Evolutionary conservation across 2,888 invertebrate species (phyloP).

Genomic region (Tuberolachnus salignus): DNA sequence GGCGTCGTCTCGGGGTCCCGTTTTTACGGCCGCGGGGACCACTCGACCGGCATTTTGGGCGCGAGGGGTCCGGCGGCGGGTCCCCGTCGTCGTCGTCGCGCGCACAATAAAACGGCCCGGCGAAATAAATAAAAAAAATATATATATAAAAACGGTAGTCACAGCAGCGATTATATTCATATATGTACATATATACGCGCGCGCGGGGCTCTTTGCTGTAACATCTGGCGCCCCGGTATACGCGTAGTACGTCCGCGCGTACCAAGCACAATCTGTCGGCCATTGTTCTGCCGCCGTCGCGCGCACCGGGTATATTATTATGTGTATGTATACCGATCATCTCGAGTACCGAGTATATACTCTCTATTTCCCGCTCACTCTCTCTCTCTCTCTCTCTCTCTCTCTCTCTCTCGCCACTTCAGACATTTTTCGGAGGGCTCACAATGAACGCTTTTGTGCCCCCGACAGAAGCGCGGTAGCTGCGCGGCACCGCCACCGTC

Average conservation of each 20-base stretch:
- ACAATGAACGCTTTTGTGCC: constrained; percentile 55
- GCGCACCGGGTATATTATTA: constrained; percentile 20
- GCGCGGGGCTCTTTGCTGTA: constrained; percentile 41
- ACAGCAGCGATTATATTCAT: constrained; percentile 15
- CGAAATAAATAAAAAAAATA: neutral
- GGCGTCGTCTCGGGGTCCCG: neutral
- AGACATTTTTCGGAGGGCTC: constrained; percentile 56
- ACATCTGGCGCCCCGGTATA: constrained; percentile 52
- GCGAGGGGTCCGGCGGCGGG: neutral
- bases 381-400: constrained; percentile 17
- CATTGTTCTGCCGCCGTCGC: constrained; percentile 48
- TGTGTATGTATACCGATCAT: constrained; percentile 30
- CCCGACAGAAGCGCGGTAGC: neutral
- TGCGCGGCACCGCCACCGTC: neutral
- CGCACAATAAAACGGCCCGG: constrained; percentile 5
- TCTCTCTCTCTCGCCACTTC: constrained; percentile 40
- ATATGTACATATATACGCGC: neutral
- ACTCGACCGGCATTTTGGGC: constrained; percentile 31
- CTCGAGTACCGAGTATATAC: constrained; percentile 35
- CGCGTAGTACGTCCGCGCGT: constrained; percentile 28
- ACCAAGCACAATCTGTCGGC: constrained; percentile 55
- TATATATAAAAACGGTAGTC: constrained; percentile 36
- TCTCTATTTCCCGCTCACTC: too few species aligned
- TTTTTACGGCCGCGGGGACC: constrained; percentile 30
- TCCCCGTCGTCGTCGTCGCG: neutral